These are phyloP conservation scores for Gobiocypris rarus DNA, from an alignment of 2,113 vertebrate species.

Conservation along the genomic window DNA sequence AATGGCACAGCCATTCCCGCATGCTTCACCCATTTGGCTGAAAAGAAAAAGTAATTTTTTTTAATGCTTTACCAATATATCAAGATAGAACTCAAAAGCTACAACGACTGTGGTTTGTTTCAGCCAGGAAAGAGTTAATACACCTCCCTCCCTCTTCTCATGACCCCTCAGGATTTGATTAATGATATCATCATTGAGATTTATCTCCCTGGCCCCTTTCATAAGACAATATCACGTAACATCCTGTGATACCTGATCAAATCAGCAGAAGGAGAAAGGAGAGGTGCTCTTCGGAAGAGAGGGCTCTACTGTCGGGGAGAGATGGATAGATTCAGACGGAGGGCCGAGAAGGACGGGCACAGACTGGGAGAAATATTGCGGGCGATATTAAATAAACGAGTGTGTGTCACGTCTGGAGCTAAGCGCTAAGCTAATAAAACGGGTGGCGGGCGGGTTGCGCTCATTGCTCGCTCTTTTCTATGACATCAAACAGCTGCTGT, in stretches of 20 bases:
- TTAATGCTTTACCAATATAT: too few species aligned
- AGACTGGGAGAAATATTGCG: constrained; percentile 80
- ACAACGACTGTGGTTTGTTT: neutral
- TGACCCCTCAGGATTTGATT: constrained; percentile 78
- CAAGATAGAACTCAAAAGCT: neutral
- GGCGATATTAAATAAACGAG: constrained; percentile 93
- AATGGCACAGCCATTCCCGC: neutral
- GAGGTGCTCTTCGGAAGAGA: constrained; percentile 35
- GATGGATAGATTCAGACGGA: constrained; percentile 45
- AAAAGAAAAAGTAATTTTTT: neutral
- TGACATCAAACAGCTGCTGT: constrained; percentile 90
- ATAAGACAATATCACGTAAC: constrained; percentile 55
- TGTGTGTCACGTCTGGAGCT: constrained; percentile 83
- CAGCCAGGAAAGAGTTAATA: constrained; percentile 13
- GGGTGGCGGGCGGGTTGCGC: constrained; percentile 62
- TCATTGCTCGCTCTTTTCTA: constrained; percentile 79
- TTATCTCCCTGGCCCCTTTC: constrained; percentile 77
- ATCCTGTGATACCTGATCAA: constrained; percentile 56
- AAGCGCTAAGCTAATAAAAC: constrained; percentile 81
- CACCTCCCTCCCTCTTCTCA: constrained; percentile 56
- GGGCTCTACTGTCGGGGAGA: constrained; percentile 37
- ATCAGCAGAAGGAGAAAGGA: constrained; percentile 49
- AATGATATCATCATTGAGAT: constrained; percentile 91
- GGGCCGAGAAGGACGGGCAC: constrained; percentile 34
- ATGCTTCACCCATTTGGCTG: neutral